Evolutionary conservation across 2,888 invertebrate species (phyloP), one percentile per base, ranked within the genome.

Genomic region (Trisateles emortualis): DNA sequence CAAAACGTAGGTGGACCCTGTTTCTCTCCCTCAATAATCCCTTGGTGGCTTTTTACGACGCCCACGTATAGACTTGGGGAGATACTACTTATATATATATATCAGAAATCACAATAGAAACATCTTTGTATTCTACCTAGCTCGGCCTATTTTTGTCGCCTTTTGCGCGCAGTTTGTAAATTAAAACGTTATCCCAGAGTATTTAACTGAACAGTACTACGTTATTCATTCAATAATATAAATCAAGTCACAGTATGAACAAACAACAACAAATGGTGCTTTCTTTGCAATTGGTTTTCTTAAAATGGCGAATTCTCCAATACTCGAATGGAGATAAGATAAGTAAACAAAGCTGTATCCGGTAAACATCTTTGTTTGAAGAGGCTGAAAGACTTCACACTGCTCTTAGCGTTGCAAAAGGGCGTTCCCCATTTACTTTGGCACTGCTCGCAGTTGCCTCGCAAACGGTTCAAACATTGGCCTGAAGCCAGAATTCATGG

Each of bases 381-480:
- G 72, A 78, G 74, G 74, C 70, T 76, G 74, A 76, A 76, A 79
- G 69, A 71, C 76, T 81, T 78, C 73, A 74, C 76, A 74, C 72
- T 59, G 62, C 64, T 75, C 64, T 72, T 70, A 59, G 74, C 66
- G 77, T 80, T 78, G 79, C 79, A 80, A 81, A 81, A 81, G 77
- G 76, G 82, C 83, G 81, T 81, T 79, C 78, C 75, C 76, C 70
- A 77, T 83, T 83, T 81, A 75, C 79, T 81, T 81, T 78, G 74
- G 75, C 79, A 74, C 72, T 61, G 78, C 73, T 78, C 76, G 70
- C 73, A 70, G 75, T 78, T 76, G 76, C 72, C 70, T 74, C 62
- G 73, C 79, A 70, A 81, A 81, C 75, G 73, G 76, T 78, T 81
- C 76, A 79, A 81, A 81, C 68, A 80, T 81, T 86, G 86, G 86